Conservation (phyloP, 2,113 vertebrate genomes). For the Pachypanchax playfairii region DNA sequence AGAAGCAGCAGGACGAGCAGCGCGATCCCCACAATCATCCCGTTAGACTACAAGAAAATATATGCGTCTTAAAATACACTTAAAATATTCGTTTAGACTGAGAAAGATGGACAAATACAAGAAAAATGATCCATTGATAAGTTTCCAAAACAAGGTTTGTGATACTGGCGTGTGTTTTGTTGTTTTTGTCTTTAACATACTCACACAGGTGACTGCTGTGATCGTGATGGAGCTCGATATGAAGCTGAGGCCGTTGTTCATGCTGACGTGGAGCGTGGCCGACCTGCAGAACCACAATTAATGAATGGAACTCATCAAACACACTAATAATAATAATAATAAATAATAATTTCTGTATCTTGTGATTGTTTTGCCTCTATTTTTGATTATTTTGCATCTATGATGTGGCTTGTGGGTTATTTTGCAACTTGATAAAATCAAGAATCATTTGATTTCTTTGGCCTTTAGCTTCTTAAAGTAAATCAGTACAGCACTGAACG, state of each 20-base stretch:
- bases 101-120: too few relatives aligned
- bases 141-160: too few relatives aligned
- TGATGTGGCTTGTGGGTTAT: neutral
- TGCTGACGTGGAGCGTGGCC: constrained; percentile 95
- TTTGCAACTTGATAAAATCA: neutral
- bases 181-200: constrained; percentile 46
- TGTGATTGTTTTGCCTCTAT: neutral
- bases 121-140: too few relatives aligned
- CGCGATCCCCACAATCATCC: constrained; percentile 91
- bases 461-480: too few relatives aligned
- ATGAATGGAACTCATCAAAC: too few relatives aligned
- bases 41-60: constrained; percentile 85
- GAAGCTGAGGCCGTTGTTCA: constrained; percentile 98
- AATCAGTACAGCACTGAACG: too few relatives aligned
- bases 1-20: constrained; percentile 92
- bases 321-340: neutral
- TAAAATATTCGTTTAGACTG: neutral
- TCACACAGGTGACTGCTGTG: constrained; percentile 91
- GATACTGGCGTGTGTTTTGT: too few relatives aligned
- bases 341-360: neutral
- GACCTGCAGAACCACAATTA: constrained; percentile 59
- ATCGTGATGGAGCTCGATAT: constrained; percentile 98
- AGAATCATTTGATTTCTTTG: too few relatives aligned
- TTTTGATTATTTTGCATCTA: neutral
- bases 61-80: neutral